Evolutionary conservation across 2,888 invertebrate genomes (phyloP).

Genomic region (Tachystola acroxantha): DNA sequence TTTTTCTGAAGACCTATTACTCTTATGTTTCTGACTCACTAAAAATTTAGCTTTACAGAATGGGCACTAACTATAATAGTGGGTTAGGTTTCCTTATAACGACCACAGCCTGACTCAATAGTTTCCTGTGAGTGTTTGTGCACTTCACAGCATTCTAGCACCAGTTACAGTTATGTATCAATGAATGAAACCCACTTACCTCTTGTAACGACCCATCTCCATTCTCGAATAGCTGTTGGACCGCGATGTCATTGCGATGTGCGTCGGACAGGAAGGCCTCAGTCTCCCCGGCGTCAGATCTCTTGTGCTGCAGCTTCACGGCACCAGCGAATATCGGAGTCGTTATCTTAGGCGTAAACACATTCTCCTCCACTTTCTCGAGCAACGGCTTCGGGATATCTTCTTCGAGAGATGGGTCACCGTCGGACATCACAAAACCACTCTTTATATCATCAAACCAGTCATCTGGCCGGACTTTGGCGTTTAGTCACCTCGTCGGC

Average conservation of each 20-base stretch:
- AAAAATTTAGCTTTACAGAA: too few species aligned
- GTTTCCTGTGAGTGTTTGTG: too few species aligned
- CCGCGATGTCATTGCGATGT: conserved; percentile 65
- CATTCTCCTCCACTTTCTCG: conserved; percentile 59
- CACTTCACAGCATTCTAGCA: too few species aligned
- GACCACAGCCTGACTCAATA: too few species aligned
- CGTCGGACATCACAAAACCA: conserved; percentile 69
- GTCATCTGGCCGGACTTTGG: conserved; percentile 4
- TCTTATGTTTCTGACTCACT: too few species aligned
- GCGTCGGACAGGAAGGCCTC: conserved; percentile 62
- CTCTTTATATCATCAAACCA: conserved; percentile 8
- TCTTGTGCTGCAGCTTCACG: conserved; percentile 58
- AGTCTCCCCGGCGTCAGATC: conserved; percentile 53
- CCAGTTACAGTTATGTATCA: too few species aligned
- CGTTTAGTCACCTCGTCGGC: too few species aligned
- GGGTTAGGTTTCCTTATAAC: too few species aligned
- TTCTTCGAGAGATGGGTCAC: conserved; percentile 72
- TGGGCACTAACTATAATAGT: too few species aligned
- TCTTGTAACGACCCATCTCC: conserved; percentile 55
- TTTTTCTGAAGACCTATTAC: too few species aligned
- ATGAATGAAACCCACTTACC: too few species aligned
- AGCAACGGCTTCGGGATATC: conserved; percentile 63
- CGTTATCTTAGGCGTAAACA: conserved; percentile 66
- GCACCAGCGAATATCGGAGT: conserved; percentile 63
- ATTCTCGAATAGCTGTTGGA: conserved; percentile 62